Base-by-base conservation (phyloP, 2,888 invertebrate genomes). In the Melinaea menophilus region DNA sequence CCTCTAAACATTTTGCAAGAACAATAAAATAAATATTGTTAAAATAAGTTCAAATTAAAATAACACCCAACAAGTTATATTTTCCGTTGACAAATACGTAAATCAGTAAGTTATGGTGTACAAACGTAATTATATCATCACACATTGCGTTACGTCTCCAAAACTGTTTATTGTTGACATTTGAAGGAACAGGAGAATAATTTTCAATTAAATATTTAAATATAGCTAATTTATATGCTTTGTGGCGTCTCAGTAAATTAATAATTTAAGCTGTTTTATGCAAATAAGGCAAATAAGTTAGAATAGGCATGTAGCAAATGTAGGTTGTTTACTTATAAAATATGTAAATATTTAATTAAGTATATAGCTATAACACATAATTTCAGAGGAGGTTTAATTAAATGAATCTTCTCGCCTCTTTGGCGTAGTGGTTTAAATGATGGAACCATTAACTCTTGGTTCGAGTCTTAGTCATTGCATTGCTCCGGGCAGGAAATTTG, bases 81-180 rank as follows among this genome's bases (percentile, higher is more conserved):
- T 41, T 41, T 1, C 7, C 11, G 41, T 41, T 41, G 41, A 9
- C 41, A 41, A 41, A 5, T 11, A 41, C 22, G 7, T 51, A 45
- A 46, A 58, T 45, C 33, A 9, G 51, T 13, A 65, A 58, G 58
- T 45, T 35, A 60, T 56, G 60, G 62, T 67, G 59, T 61, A 65
- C 48, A 63, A 67, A 67, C 65, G 62, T 64, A 63, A 63, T 67
- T 65, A 67, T 61, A 55, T 51, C 64, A 60, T 59, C 34, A 47
- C 61, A 61, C 59, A 57, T 46, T 62, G 59, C 61, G 5, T 62
- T 47, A 46, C 58, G 55, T 41, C 54, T 54, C 48, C 31, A 22
- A 11, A 51, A 51, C 5, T 13, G 22, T 48, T 48, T 22, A n/a
- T 51, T 31, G 31, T 51, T 51, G 31, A 51, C 31, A 31, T 51